Percentiles rank a stretch among this genome's conserved stretches.
These are phyloP conservation scores for Mamestra brassicae DNA, from an alignment of 2,888 invertebrate genomes.

Conservation along the genomic window DNA sequence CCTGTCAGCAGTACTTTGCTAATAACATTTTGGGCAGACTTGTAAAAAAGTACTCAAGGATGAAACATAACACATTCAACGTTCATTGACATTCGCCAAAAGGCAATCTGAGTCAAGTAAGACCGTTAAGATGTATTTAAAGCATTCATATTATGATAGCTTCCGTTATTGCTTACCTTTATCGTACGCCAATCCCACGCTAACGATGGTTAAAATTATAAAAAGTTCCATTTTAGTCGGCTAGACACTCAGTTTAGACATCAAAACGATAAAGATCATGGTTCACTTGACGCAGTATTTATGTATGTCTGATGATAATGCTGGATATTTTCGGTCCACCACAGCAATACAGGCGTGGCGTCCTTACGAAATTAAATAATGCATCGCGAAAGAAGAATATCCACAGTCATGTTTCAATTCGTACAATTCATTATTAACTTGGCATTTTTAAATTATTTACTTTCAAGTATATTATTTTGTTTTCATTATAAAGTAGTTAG, in stretches of 20 bases:
- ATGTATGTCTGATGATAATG: slow-evolving; percentile 12
- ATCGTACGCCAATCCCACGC: slow-evolving; percentile 77
- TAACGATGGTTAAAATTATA: slow-evolving; percentile 79
- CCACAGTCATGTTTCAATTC: slow-evolving; percentile 16
- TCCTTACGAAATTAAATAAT: slow-evolving; percentile 43
- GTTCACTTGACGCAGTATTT: slow-evolving; percentile 15
- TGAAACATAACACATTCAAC: background rate
- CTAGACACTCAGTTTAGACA: slow-evolving; percentile 49
- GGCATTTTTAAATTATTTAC: slow-evolving; percentile 20
- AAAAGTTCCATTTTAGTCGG: slow-evolving; percentile 75
- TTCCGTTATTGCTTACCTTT: slow-evolving; percentile 75
- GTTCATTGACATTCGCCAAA: slow-evolving; percentile 10
- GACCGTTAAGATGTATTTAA: background rate
- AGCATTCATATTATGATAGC: slow-evolving; percentile 8
- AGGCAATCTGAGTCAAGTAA: background rate
- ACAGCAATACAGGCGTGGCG: slow-evolving; percentile 67
- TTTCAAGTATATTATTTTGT: slow-evolving; percentile 18
- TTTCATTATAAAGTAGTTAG: slow-evolving; percentile 46
- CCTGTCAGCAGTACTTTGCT: no score
- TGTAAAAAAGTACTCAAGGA: background rate
- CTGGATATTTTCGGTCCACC: slow-evolving; percentile 40
- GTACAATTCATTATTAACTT: slow-evolving; percentile 17
- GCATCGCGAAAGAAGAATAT: slow-evolving; percentile 26
- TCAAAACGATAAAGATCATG: slow-evolving; percentile 27
- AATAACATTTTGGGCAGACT: no score